Base-by-base conservation (phyloP, 2,113 vertebrate genomes). In the Myotis davidii region DNA sequence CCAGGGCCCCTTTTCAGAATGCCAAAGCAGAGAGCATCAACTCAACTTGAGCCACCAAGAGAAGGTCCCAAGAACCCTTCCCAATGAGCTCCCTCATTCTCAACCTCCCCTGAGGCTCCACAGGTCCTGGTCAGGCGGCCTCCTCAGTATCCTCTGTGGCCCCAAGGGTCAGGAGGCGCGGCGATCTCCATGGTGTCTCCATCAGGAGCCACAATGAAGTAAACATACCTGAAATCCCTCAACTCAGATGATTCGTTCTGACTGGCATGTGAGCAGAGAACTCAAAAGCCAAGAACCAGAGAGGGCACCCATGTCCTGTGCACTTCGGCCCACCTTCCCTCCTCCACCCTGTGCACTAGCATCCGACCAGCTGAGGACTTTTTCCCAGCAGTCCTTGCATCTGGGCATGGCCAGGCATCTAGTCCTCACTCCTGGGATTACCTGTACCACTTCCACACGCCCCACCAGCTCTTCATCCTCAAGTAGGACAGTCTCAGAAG, bases 41-140 rank as follows among this genome's bases (percentile, higher is more conserved):
- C 13, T 65, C 9, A 42, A 25, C 50, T 61, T 17, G 39, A 85
- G 6, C 13, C 25, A 37, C 29, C 12, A 61, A 25, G 21, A 65
- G 34, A 48, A 5, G 25, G 56, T 61, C 34, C 16, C 2, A 6
- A 9, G 45, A 32, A 61, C 2, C 37, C 39, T 89, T 10, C 16
- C 67, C 23, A 45, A 37, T 10, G 25, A 69, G 1, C 9, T 18
- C 1, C 3, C 27, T 18, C 6, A 7, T 0, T 1, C 0, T 0
- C 48, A 1, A 0, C 74, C 29, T 64, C 32, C 56, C 10, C 37
- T 37, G 16, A 1, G 5, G 20, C 16, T 54, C 61, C 50, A 21
- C 10, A 50, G 16, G 29, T 10, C 27, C 67, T 61, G 39, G 0
- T 3, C 0, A 2, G 3, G 12, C 23, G 27, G 25, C 12, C 11